Evolutionary conservation across 2,113 vertebrate genomes (phyloP), one percentile per base, ranked within the genome.

Genomic region (Cyrtonyx montezumae): DNA sequence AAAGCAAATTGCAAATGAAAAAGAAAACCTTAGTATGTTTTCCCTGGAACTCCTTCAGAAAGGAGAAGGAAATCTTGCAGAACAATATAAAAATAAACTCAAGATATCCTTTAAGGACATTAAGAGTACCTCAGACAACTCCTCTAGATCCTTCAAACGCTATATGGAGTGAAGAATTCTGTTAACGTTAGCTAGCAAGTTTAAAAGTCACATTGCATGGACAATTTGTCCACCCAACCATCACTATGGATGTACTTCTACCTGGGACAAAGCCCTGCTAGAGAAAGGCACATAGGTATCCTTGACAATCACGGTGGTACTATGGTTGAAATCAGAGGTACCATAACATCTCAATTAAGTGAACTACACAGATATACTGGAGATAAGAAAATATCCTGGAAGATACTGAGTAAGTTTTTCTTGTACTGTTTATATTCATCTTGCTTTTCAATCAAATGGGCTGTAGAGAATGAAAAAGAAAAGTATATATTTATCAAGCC

Each of bases 251-350:
- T 69, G 8, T 25, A 67, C 40, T 79, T 4, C 18, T 74, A 5
- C 12, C 5, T 36, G 43, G 37, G 42, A 69, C 12, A 80, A 66
- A 70, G 46, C 6, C 21, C 28, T 37, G 4, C 20, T 10, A 85
- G 36, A 73, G 80, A 62, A 23, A 84, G 67, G 14, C 3, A 19
- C 2, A 1, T 20, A 30, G 0, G 1, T 21, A 68, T 9, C 18
- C 46, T 28, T 22, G 37, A 65, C 19, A 30, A 36, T 30, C 22
- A 40, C 8, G 30, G 45, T 8, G 58, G n/a, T 9, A 37, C 19
- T 49, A 21, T 2, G 9, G 42, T 20, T 13, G 6, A 69, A 32
- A 34, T 2, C 0, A 0, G 55, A 88, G 7, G 49, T 51, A 36
- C 13, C 9, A 18, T 18, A 70, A 13, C 6, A 62, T 10, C 48